Base-by-base conservation (phyloP, 2,888 invertebrate genomes). In the Melinopterus prodromus region DNA sequence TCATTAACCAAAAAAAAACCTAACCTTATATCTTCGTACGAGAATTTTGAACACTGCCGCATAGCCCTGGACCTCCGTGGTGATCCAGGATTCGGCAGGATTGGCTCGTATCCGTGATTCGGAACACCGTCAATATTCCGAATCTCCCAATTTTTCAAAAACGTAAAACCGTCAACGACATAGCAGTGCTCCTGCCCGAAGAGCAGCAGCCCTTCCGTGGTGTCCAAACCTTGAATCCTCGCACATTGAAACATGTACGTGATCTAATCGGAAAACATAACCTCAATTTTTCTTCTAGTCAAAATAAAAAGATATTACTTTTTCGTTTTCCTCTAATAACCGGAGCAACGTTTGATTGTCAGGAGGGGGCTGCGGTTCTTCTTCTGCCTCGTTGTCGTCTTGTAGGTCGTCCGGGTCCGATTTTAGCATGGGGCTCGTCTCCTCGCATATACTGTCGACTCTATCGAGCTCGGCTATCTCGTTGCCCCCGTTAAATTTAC, bases 111-210 rank as follows among this genome's bases (percentile, higher is more conserved):
- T 0, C 91, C 91, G 76, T 92, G 91, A 0, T 93, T 92, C 2
- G 91, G 93, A 79, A 99, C 92, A 85, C 97, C 97, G 87, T 99
- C 99, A 84, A 99, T 95, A 87, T 99, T 99, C 16, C 98, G 92
- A 83, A 99, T 99, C 90, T 99, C 99, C 81, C 96, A 91, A 83
- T 97, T 98, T 88, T 98, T 98, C 1, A 99, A 90, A 74, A 99
- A 90, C 0, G 99, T 99, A 88, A 99, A 99, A 0, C 99, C 99
- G 89, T 99, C 99, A 16, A 99, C 97, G 53, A 99, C 97, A 89
- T 99, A 99, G 88, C 98, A 98, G 87, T 99, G 98, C 87, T 99
- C 99, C 86, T 97, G 96, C 4, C 99, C 99, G 88, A 99, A 99
- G 70, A 99, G 89, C 78, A 99, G 90, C 9, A 99, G 90, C 0